Evolutionary conservation across 1,140 invertebrate genomes (phyloP).

Genomic region (Potamilus streckersoni): DNA sequence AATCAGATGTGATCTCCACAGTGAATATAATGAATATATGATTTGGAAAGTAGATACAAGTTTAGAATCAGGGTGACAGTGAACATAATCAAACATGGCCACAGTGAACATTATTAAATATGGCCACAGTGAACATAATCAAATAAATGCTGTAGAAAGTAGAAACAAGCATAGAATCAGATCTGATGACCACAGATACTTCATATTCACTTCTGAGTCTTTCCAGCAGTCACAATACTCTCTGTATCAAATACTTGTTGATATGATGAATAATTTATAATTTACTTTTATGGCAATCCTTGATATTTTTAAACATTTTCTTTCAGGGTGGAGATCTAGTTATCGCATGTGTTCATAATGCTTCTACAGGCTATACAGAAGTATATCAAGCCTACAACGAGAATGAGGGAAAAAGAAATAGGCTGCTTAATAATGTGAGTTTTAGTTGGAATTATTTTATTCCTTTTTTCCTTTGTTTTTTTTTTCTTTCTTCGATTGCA

Average conservation of each 20-base stretch:
- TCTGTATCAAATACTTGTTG: not conserved
- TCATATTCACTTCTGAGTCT: not conserved
- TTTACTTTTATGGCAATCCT: not conserved
- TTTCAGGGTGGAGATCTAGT: conserved; percentile 69
- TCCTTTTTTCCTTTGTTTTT: too few species aligned
- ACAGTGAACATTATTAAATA: too few species aligned
- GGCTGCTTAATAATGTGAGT: conserved; percentile 52
- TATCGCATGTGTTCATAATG: conserved; percentile 81
- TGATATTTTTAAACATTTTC: conserved; percentile 11
- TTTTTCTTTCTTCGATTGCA: too few species aligned
- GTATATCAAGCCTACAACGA: conserved; percentile 52
- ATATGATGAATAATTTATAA: not conserved
- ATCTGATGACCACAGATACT: not conserved
- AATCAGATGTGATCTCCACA: too few species aligned
- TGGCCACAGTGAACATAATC: too few species aligned
- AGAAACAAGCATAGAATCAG: not conserved
- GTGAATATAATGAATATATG: too few species aligned
- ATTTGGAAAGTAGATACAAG: too few species aligned
- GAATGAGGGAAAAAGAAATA: conserved; percentile 69
- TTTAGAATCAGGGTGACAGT: too few species aligned
- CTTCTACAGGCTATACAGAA: conserved; percentile 69
- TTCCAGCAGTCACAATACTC: not conserved
- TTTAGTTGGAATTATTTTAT: conserved; percentile 63
- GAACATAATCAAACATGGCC: too few species aligned
- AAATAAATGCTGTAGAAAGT: too few species aligned